Conservation (phyloP, 2,888 invertebrate species). For the Achlya flavicornis region DNA sequence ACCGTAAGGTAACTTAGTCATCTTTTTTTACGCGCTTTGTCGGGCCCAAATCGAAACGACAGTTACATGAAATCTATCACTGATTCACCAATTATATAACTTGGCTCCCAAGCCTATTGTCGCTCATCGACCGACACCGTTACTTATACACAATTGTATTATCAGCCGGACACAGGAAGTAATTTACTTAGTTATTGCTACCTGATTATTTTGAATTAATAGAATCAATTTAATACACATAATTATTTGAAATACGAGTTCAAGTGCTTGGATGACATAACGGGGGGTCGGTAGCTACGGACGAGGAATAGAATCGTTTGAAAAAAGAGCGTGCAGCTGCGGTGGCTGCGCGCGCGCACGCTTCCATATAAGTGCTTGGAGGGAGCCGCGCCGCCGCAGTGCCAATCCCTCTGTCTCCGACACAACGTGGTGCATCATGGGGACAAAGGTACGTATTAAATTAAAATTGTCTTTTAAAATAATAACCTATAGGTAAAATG, state of each 20-base stretch:
- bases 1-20: background rate
- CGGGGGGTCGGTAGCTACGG: constrained; percentile 32
- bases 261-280: constrained; percentile 52
- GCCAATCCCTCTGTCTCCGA: constrained; percentile 63
- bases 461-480: background rate
- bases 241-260: constrained; percentile 7
- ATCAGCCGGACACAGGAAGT: constrained; percentile 37
- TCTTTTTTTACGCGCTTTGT: constrained; percentile 29
- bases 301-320: constrained; percentile 38
- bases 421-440: constrained; percentile 64
- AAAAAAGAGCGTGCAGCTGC: constrained; percentile 38
- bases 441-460: constrained; percentile 66
- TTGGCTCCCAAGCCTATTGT: constrained; percentile 32
- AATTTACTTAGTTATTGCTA: constrained; percentile 42
- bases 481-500: background rate
- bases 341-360: constrained; percentile 43
- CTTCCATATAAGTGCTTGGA: constrained; percentile 63
- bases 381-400: constrained; percentile 65
- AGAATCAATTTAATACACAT: constrained; percentile 13
- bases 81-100: constrained; percentile 46
- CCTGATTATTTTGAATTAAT: constrained; percentile 13
- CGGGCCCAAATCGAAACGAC: background rate
- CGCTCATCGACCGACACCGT: constrained; percentile 29
- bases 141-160: constrained; percentile 30
- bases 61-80: constrained; percentile 29